phyloP scores from a whole-genome alignment of 1,140 invertebrate genomes.

The Colletes latitarsis region DNA sequence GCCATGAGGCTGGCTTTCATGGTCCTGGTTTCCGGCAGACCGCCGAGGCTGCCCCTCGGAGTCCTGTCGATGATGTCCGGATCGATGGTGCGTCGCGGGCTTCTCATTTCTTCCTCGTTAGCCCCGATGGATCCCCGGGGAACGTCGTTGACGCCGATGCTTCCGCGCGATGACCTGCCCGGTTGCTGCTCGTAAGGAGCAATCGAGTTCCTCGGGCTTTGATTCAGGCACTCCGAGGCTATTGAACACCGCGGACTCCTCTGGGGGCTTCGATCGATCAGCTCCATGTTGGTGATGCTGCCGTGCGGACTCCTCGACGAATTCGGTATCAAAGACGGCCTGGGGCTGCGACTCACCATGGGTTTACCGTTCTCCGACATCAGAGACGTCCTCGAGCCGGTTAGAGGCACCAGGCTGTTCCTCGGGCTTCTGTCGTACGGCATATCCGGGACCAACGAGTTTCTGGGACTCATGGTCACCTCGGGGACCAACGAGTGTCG shows the following conservation, averaged over 20 bases:
- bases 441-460: slow-evolving; percentile 81
- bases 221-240: slow-evolving; percentile 77
- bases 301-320: slow-evolving; percentile 79
- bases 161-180: slow-evolving; percentile 83
- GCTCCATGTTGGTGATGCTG: slow-evolving; percentile 78
- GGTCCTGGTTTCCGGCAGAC: slow-evolving; percentile 80
- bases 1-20: slow-evolving; percentile 83
- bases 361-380: slow-evolving; percentile 70
- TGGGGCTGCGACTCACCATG: slow-evolving; percentile 79
- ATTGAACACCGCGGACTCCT: slow-evolving; percentile 84
- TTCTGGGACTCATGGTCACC: slow-evolving; percentile 74
- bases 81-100: slow-evolving; percentile 83
- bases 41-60: slow-evolving; percentile 79
- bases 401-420: slow-evolving; percentile 83
- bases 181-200: slow-evolving; percentile 71
- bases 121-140: slow-evolving; percentile 81
- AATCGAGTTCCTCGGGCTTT: slow-evolving; percentile 84
- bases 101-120: slow-evolving; percentile 80
- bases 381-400: slow-evolving; percentile 62
- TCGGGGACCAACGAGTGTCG: slow-evolving; percentile 79
- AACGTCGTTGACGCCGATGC: slow-evolving; percentile 79
- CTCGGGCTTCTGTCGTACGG: slow-evolving; percentile 84
- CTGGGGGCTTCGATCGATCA: slow-evolving; percentile 49
- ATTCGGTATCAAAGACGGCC: slow-evolving; percentile 84
- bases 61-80: slow-evolving; percentile 80